Percentiles rank a stretch among this genome's conserved stretches.
These are phyloP conservation scores for Falcunculus frontatus DNA, from an alignment of 2,113 vertebrate species.

Conservation along the genomic window DNA sequence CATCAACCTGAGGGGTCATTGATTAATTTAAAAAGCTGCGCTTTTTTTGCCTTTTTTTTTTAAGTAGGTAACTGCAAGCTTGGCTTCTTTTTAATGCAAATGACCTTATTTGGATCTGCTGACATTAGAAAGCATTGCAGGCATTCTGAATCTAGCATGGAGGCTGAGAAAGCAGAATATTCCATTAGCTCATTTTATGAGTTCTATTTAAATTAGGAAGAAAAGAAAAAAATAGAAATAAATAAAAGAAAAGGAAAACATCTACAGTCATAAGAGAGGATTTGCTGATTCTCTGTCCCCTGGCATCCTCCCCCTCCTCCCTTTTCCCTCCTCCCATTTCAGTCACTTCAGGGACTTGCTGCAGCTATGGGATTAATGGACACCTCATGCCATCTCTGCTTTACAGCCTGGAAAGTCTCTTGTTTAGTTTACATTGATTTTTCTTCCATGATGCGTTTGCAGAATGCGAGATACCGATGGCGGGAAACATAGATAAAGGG, in stretches of 20 bases:
- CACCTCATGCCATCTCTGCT: conserved; percentile 40
- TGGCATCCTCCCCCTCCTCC: not conserved
- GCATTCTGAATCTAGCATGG: not conserved
- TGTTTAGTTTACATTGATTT: conserved; percentile 71
- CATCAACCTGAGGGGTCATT: not conserved
- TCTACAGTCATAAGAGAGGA: not conserved
- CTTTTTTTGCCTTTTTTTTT: not conserved
- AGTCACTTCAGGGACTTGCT: not conserved
- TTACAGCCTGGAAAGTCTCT: conserved; percentile 62
- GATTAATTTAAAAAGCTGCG: not conserved
- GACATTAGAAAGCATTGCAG: conserved; percentile 15
- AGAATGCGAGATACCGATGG: conserved; percentile 59
- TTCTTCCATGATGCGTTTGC: conserved; percentile 71
- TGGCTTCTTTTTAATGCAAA: conserved; percentile 40
- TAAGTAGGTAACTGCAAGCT: not conserved
- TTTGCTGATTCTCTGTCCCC: not conserved
- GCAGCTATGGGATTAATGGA: conserved; percentile 44
- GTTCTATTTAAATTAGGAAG: not conserved
- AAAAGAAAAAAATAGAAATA: not conserved
- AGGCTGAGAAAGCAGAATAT: not conserved
- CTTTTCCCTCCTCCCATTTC: not conserved
- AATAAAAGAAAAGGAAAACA: not conserved
- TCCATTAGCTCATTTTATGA: conserved; percentile 8
- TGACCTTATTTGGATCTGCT: conserved; percentile 28
- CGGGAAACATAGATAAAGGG: conserved; percentile 44